Conservation (phyloP, 64 coral and sea anemone species). For the Orbicella faveolata region DNA sequence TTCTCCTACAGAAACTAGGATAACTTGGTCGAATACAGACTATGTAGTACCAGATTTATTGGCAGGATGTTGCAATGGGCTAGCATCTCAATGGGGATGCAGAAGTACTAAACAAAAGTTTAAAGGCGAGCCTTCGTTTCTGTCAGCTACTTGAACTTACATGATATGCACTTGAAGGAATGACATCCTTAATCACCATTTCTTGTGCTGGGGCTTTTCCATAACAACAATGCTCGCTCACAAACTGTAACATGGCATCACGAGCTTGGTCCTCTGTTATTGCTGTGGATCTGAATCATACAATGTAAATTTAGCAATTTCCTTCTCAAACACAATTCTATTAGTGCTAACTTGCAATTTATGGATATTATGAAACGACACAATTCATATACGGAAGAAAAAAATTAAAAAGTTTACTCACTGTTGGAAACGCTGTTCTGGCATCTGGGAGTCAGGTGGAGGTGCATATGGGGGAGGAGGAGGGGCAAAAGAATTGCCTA, state of each 20-base stretch:
- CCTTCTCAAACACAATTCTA: too few relatives aligned
- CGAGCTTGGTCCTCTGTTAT: conserved; percentile 87
- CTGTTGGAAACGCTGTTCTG: conserved; percentile 82
- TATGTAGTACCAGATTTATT: too few relatives aligned
- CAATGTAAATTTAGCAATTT: too few relatives aligned
- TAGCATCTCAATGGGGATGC: too few relatives aligned
- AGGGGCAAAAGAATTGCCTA: conserved; percentile 68
- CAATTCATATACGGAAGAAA: neutral
- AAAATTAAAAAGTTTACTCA: conserved; percentile 20
- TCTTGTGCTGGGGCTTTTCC: conserved; percentile 74
- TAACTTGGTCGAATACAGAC: too few relatives aligned
- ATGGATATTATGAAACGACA: too few relatives aligned
- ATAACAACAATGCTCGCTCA: conserved; percentile 85
- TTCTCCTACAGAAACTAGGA: too few relatives aligned
- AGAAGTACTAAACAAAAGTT: too few relatives aligned
- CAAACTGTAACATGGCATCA: conserved; percentile 78
- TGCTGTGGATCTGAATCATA: conserved; percentile 52
- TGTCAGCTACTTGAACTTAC: conserved; percentile 28
- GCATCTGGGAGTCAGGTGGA: conserved; percentile 32
- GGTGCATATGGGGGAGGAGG: conserved; percentile 84
- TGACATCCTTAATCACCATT: conserved; percentile 85
- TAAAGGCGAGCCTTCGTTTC: too few relatives aligned
- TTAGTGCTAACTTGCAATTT: too few relatives aligned
- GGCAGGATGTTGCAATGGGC: too few relatives aligned
- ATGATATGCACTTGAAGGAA: conserved; percentile 89